phyloP scores from a whole-genome alignment of 2,797 vertebrate species.

The Xenops minutus region DNA sequence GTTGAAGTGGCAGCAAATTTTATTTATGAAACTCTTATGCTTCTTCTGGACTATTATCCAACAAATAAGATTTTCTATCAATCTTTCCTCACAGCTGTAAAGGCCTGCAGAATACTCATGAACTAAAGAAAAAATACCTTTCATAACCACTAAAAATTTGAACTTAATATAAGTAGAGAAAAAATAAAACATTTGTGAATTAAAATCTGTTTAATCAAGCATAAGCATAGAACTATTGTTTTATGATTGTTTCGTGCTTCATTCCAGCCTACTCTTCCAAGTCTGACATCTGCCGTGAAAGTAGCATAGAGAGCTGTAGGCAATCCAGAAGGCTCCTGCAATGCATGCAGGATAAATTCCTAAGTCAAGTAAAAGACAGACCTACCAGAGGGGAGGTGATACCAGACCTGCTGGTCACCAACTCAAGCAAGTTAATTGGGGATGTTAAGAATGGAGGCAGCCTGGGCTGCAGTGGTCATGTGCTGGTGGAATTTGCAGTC shows the following conservation, averaged over 20 bases:
- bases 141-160: not conserved
- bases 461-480: not conserved
- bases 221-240: not conserved
- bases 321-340: not conserved
- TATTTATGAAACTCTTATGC: not conserved
- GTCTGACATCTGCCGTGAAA: not conserved
- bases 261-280: not conserved
- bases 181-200: not conserved
- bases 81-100: not conserved
- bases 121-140: not conserved
- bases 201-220: not conserved
- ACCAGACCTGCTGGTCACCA: too few relatives aligned
- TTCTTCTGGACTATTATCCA: not conserved
- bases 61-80: not conserved
- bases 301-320: too few relatives aligned
- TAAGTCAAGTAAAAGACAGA: not conserved
- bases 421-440: not conserved
- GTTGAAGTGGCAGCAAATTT: not conserved
- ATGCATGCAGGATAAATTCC: not conserved
- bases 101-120: not conserved
- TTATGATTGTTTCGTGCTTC: not conserved
- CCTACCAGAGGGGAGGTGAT: not conserved
- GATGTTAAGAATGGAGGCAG: not conserved
- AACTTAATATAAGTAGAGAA: not conserved
- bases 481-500: not conserved